phyloP scores from a whole-genome alignment of 1,140 invertebrate species.

The Brachionus plicatilis region DNA sequence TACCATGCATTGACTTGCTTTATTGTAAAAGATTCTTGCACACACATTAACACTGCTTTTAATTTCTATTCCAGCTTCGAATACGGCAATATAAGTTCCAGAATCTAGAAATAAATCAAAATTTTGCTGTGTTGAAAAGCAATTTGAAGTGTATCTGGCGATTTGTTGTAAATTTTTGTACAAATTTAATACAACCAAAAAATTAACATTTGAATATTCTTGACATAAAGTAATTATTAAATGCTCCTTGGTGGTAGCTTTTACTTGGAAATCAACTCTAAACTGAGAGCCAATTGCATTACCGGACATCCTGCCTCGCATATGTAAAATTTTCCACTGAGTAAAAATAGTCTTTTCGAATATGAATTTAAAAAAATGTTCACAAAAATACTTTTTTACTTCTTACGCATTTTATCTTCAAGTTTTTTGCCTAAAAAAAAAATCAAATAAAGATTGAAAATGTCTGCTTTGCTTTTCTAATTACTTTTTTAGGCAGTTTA shows the following conservation, averaged over 20 bases:
- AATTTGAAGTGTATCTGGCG: neutral
- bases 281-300: neutral
- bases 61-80: neutral
- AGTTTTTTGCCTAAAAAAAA: neutral
- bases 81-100: neutral
- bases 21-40: neutral
- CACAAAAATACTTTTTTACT: neutral
- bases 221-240: neutral
- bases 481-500: neutral
- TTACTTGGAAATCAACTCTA: conserved; percentile 1
- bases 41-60: neutral
- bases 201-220: neutral
- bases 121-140: neutral
- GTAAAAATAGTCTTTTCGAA: conserved; percentile 1
- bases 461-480: neutral
- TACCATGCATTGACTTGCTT: neutral
- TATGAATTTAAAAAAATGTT: too few species aligned
- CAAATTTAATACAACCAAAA: neutral
- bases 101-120: neutral
- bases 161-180: conserved; percentile 15
- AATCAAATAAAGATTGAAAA: neutral
- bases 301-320: neutral
- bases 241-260: neutral
- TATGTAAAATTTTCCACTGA: conserved; percentile 3
- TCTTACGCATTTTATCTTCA: neutral